phyloP scores from a whole-genome alignment of 2,797 vertebrate species.

The Aphelocoma californica region DNA sequence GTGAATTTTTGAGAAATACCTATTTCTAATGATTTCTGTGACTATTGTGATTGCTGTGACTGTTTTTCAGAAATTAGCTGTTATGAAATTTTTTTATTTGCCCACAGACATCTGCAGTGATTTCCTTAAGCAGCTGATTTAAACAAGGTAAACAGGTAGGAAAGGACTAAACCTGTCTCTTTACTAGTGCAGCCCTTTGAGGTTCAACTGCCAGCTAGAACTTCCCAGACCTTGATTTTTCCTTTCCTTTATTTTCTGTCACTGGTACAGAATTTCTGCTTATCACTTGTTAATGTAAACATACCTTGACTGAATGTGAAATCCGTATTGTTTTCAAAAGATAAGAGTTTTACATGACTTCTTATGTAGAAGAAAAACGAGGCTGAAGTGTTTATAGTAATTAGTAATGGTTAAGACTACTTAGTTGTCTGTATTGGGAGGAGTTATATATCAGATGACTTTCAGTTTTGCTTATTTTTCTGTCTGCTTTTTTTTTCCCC shows the following conservation, averaged over 20 bases:
- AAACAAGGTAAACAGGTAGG: not conserved
- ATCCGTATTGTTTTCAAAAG: not conserved
- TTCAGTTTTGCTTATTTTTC: not conserved
- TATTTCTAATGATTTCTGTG: not conserved
- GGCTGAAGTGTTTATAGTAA: not conserved
- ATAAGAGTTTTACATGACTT: not conserved
- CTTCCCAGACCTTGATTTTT: not conserved
- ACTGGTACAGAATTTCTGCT: not conserved
- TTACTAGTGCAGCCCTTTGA: not conserved
- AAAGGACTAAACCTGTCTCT: not conserved
- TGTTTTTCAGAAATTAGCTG: not conserved
- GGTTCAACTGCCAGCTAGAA: not conserved
- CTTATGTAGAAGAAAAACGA: not conserved
- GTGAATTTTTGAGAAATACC: not conserved
- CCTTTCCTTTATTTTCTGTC: not conserved
- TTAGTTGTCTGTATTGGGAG: not conserved
- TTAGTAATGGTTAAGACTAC: not conserved
- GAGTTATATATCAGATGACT: not conserved
- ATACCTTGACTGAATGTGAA: not conserved
- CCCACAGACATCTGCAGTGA: not conserved
- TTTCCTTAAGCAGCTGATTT: not conserved
- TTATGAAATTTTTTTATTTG: not conserved
- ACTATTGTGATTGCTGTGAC: not conserved
- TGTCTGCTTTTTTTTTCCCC: not conserved
- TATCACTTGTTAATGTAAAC: not conserved